Base-by-base conservation (phyloP, 2,113 vertebrate species). In the Rhinoderma darwinii region DNA sequence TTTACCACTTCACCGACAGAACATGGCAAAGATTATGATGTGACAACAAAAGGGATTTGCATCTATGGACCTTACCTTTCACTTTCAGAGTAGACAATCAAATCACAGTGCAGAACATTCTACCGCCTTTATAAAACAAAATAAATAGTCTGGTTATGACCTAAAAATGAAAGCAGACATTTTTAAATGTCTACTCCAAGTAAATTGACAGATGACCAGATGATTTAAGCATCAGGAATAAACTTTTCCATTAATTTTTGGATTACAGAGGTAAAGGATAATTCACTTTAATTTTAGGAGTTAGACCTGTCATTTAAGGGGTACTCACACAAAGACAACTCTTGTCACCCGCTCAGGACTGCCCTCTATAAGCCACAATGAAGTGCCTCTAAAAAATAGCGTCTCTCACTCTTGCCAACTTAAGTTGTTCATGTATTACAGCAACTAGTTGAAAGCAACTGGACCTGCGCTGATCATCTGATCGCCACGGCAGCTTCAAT, bases 11-110 rank as follows among this genome's bases (percentile, higher is more conserved):
- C 61, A 54, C 44, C 47, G 76, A 44, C 75, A 77, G 73, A 86
- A 11, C 73, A 70, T 70, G 76, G 59, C 75, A 86, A 76, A 79
- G 39, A 44, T 68, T 70, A 79, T 22, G 61, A 80, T 79, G 44
- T 79, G 75, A 35, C 39, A 61, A 79, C 84, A 79, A 68, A 68
- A 78, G 56, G 84, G 76, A 86, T 86, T 86, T 79, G 30, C 74
- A 39, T 50, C 22, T 35, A 86, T 79, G 43, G 77, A 70, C 75
- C n/a, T 85, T 84, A 35, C 25, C 44, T 72, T 73, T 41, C 5
- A 20, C 8, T 73, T 41, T 73, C 37, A 39, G 15, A 41, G 18
- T 73, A 59, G 54, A 39, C 70, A 72, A 22, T 41, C 35, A 8
- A 0, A 72, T 72, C 35, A 72, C n/a, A 39, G 41, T 72, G 68